Conservation (phyloP, 2,888 invertebrate species). For the Drosophila eohydei region DNA sequence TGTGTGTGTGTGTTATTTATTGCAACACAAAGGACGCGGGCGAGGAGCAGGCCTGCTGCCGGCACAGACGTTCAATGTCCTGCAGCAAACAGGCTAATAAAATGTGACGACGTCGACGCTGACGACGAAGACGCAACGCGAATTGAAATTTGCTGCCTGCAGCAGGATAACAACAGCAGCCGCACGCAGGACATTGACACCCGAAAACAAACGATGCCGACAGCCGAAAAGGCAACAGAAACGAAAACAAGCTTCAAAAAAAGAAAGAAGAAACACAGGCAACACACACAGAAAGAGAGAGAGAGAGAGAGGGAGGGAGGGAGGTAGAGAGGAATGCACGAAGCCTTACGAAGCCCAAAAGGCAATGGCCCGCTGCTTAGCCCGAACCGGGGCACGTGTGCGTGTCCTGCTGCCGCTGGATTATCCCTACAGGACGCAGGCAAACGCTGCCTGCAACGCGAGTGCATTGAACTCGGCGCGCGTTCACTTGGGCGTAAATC, state of each 20-base stretch:
- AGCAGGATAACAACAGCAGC: slow-evolving; percentile 52
- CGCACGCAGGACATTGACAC: slow-evolving; percentile 81
- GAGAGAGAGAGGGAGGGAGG: background rate
- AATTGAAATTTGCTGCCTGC: slow-evolving; percentile 65
- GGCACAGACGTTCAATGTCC: slow-evolving; percentile 80
- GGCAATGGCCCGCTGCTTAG: slow-evolving; percentile 70
- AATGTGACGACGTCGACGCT: slow-evolving; percentile 74
- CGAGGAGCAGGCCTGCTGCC: slow-evolving; percentile 49
- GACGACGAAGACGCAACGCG: slow-evolving; percentile 69
- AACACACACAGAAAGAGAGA: background rate
- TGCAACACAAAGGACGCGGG: slow-evolving; percentile 71
- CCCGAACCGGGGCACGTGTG: slow-evolving; percentile 65
- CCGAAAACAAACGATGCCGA: slow-evolving; percentile 73
- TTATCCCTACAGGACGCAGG: slow-evolving; percentile 68
- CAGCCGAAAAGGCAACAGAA: slow-evolving; percentile 60
- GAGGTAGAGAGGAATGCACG: slow-evolving; percentile 35
- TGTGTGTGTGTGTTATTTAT: slow-evolving; percentile 62
- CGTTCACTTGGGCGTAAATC: slow-evolving; percentile 68
- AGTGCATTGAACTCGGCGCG: slow-evolving; percentile 68
- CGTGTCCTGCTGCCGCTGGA: slow-evolving; percentile 56
- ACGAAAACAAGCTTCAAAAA: slow-evolving; percentile 15
- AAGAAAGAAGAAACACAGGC: slow-evolving; percentile 1
- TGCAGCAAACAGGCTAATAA: slow-evolving; percentile 79
- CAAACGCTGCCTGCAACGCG: slow-evolving; percentile 38
- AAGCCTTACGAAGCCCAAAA: slow-evolving; percentile 77